Evolutionary conservation across 2,888 invertebrate genomes (phyloP).

Genomic region (Nomada fabriciana): DNA sequence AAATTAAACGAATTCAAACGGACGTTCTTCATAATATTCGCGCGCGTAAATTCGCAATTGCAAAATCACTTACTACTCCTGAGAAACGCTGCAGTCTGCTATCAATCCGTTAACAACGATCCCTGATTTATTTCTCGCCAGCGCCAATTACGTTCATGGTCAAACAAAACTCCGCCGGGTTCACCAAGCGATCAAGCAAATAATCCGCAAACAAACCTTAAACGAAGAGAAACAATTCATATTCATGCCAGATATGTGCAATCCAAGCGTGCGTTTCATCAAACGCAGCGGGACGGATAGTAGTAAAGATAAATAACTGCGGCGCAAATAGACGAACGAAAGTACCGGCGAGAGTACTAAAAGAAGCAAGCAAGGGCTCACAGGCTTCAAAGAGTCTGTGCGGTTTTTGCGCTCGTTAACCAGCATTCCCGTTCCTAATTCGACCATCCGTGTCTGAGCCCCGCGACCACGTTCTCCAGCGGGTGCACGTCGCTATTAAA

Average conservation of each 20-base stretch:
- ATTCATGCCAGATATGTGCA: background rate
- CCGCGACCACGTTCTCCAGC: background rate
- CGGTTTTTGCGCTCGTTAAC: conserved; percentile 49
- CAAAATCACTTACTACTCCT: too few species aligned
- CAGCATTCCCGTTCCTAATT: conserved; percentile 51
- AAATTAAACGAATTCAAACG: too few species aligned
- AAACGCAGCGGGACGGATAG: conserved; percentile 12
- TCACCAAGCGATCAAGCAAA: too few species aligned
- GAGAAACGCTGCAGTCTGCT: too few species aligned
- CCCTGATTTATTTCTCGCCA: too few species aligned
- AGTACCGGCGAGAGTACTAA: conserved; percentile 16
- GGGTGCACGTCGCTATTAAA: conserved; percentile 16
- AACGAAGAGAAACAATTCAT: too few species aligned
- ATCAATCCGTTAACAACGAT: too few species aligned
- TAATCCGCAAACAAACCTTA: too few species aligned
- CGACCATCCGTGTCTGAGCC: conserved; percentile 41
- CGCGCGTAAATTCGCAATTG: too few species aligned
- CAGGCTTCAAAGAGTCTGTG: conserved; percentile 31
- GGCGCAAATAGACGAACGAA: conserved; percentile 38
- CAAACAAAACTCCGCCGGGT: too few species aligned
- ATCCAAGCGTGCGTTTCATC: background rate
- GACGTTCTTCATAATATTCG: too few species aligned
- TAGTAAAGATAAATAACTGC: conserved; percentile 54
- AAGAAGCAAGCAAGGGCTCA: background rate
- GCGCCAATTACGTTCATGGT: too few species aligned